Evolutionary conservation across 2,888 invertebrate genomes (phyloP), one percentile per base, ranked within the genome.

Genomic region (Conistra vaccinii): DNA sequence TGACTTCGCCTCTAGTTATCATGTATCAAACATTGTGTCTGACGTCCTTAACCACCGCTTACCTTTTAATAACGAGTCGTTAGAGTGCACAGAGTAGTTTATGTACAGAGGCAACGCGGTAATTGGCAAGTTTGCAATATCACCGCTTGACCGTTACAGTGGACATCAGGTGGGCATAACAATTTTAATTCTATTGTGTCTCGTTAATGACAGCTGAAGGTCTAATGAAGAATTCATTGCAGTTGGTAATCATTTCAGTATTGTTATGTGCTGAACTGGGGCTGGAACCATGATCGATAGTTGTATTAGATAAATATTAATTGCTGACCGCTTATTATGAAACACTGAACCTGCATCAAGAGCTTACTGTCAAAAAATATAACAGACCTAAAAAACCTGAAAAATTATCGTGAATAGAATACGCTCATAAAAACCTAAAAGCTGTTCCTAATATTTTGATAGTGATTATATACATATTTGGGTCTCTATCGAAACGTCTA

Each of bases 1-100:
- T 91, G 91, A 90, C 89, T 92, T 92, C 79, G 94, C 96, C 95
- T 93, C 93, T 93, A 96, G 96, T 95, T 95, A 95, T 94, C 93
- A 94, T 96, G 94, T 91, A 96, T 95, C 95, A 95, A 91, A 91
- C 86, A 87, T 90, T 89, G 86, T 89, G 91, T 90, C 92, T 89
- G 93, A 92, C 93, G 88, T 91, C 90, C 90, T 92, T 90, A 87
- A 86, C 79, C 90, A 88, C 90, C 91, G 92, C 91, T 93, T 93
- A 92, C 86, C 90, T 94, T 94, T 94, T 94, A 95, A 95, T 95
- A 94, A 93, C 92, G 82, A 92, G 88, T 93, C 91, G 91, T 95
- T 94, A 93, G 89, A 91, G 90, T 88, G 76, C 76, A 88, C 86
- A 96, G 95, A 91, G 91, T 91, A 94, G 80, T 83, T 62, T 55